Evolutionary conservation across 2,888 invertebrate species (phyloP).

Genomic region (Amiota mariae): DNA sequence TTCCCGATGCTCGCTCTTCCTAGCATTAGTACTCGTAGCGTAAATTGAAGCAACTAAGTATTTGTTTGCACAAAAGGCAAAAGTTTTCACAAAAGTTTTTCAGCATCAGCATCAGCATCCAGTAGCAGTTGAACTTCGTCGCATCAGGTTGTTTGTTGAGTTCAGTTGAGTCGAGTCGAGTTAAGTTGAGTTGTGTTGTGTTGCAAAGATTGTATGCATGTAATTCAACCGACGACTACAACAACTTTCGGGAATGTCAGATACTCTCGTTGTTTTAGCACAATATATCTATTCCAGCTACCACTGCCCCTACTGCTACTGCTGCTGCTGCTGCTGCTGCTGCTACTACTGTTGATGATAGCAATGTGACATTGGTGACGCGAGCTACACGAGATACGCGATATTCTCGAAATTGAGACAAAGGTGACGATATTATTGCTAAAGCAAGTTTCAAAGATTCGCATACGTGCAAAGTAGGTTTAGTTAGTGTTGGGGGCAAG

Average conservation of each 20-base stretch:
- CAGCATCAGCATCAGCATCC: not conserved
- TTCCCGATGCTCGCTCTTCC: not conserved
- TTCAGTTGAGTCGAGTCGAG: not conserved
- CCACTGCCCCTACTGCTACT: not conserved
- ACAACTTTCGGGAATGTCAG: not conserved
- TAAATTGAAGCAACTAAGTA: conserved; percentile 14
- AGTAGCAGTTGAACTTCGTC: conserved; percentile 1
- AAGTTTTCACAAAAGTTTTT: conserved; percentile 1
- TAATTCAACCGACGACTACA: not conserved
- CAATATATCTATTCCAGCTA: not conserved
- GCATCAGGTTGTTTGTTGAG: not conserved
- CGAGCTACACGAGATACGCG: not conserved
- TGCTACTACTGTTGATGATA: not conserved
- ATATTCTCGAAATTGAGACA: conserved; percentile 23
- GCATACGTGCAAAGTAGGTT: too few relatives aligned
- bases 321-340: not conserved
- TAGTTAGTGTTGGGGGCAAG: too few relatives aligned
- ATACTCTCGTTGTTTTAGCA: not conserved
- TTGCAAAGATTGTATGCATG: conserved; percentile 3
- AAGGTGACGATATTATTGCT: conserved; percentile 1
- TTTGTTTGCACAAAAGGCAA: conserved; percentile 11
- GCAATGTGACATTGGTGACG: conserved; percentile 1
- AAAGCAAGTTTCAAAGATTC: too few relatives aligned
- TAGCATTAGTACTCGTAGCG: not conserved
- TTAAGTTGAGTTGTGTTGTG: not conserved